Base-by-base conservation (phyloP, 2,888 invertebrate genomes). In the Flabesymbios commensalis region DNA sequence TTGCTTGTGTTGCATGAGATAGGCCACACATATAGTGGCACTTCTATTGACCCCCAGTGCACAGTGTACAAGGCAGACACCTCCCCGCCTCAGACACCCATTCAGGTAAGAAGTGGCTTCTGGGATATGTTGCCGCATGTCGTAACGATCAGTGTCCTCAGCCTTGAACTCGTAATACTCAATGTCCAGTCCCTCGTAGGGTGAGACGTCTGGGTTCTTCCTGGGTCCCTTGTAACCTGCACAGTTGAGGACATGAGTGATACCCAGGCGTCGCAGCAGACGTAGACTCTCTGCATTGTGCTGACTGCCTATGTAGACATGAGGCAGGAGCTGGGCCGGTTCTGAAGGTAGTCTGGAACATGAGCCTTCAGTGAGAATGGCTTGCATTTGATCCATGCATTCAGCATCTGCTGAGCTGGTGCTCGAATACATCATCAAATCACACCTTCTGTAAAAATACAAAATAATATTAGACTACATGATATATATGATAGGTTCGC, bases 181-280 rank as follows among this genome's bases (percentile, higher is more conserved):
- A n/a, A 70, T 70, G 36, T 43, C 61, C 1, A 67, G 52, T 1
- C 68, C 71, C 22, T 61, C 65, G 49, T 71, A 71, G 0, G 71
- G 71, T 3, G 66, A 66, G 10, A 41, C 61, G 41, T 65, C 43
- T n/a, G 64, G 60, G 43, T 26, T 10, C 17, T 59, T 36, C 2
- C 66, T 45, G 5, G 56, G 63, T 1, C 69, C 69, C 43, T 59
- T 59, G 67, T 57, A 69, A 17, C 65, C 71, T 4, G 69, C 71
- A 48, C 66, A 66, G 63, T 71, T 71, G 14, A 71, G 61, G 24
- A 71, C 71, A 57, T 70, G 68, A 3, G 69, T 65, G 52, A 71
- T 63, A 48, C 59, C 55, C 26, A 60, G 32, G 19, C 48, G 29
- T n/a, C 67, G 53, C 54, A 71, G 60, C 39, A 60, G 48, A 1